Evolutionary conservation across 2,113 vertebrate species (phyloP), one percentile per base, ranked within the genome.

Genomic region (Siniperca chuatsi): DNA sequence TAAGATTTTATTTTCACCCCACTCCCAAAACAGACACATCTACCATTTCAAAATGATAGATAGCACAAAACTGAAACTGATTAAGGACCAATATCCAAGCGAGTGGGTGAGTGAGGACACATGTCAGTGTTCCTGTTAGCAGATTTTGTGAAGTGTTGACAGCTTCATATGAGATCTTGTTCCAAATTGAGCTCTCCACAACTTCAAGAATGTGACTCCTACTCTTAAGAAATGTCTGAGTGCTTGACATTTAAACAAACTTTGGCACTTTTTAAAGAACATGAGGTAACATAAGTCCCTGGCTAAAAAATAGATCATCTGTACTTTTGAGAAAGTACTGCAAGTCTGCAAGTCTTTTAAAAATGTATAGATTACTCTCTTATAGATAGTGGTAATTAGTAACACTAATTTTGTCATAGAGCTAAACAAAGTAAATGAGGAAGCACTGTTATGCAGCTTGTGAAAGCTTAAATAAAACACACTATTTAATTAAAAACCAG

Each of bases 91-190:
- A 29, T 12, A 64, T 77, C 65, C 44, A 65, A 67, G 72, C 2
- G 84, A 75, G 88, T 88, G 88, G 86, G 88, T 21, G 81, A 79
- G 71, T 25, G 78, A 61, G 50, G 86, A 82, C 81, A 69, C 74
- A 20, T 29, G 69, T 87, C 73, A 60, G 57, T 2, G 66, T 79
- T 82, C 70, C 61, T 66, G 62, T 83, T 70, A 70, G 74, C 81
- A 82, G 72, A 50, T 85, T 79, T 35, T n/a, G 4, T 20, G 40
- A 84, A 79, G 84, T 77, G 82, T 83, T 75, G 77, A 81, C 62
- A 81, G 80, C 82, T 83, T 81, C 50, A 1, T 4, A 52, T 58
- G 46, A 86, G 66, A 62, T 54, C 16, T 9, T 2, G 21, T 80
- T 76, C 68, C 78, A 83, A 78, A 82, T 62, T 6, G 16, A 75